Evolutionary conservation across 2,113 vertebrate species (phyloP), one percentile per base, ranked within the genome.

Genomic region (Cyrtonyx montezumae): DNA sequence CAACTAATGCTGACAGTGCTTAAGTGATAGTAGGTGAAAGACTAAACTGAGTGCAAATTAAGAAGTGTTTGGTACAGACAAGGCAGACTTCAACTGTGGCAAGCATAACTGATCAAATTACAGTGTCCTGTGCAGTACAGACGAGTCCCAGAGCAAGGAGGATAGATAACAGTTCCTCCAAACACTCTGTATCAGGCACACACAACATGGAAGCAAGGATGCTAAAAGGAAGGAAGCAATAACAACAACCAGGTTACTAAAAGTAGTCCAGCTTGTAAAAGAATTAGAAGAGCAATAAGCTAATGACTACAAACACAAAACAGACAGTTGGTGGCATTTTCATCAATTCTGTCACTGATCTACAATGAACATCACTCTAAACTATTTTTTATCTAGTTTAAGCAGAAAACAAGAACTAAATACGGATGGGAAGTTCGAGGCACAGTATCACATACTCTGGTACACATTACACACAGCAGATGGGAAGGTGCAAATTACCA

Each of bases 391-490:
- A 59, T 6, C 58, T 21, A 69, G 34, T n/a, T 81, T 17, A 53
- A 75, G 74, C 19, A 92, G n/a, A 84, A 37, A 17, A 65, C 61
- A 43, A 69, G 85, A 93, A 91, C 59, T 73, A 71, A 93, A 58
- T 12, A 51, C n/a, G 48, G 11, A 3, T 10, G 10, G 34, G n/a
- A 69, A 36, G 68, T 58, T 46, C 32, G 34, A 94, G 75, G 21
- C 49, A 46, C 81, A n/a, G 63, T 51, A 56, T 79, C 86, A 37
- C 56, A 16, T 34, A 10, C 12, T 69, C 37, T 0, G 22, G 65
- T 74, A 10, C 53, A 7, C 0, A 3, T 79, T 63, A 63, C 87
- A 79, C 58, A 14, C 11, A 20, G 36, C 1, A 87, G 63, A 20
- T 51, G 32, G 1, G 51, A 74, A 85, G 58, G 8, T 17, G 76